Evolutionary conservation across 2,113 vertebrate genomes (phyloP).

Genomic region (Pungitius pungitius): DNA sequence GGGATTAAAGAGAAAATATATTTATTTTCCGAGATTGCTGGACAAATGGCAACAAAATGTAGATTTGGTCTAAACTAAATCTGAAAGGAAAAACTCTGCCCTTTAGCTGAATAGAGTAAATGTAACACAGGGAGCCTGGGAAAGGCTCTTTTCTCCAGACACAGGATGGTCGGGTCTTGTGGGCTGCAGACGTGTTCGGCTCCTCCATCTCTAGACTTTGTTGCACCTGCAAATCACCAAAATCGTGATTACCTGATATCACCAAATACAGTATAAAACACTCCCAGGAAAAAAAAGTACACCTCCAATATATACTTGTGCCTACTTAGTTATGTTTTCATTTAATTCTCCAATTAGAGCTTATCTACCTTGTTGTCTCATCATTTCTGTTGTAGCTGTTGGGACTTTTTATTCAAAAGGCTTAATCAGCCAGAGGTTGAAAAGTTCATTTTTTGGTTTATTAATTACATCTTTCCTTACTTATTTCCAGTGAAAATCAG

Average conservation of each 20-base stretch:
- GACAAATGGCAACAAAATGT: no score
- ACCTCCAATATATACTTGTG: background rate
- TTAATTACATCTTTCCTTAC: background rate
- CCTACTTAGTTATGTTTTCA: background rate
- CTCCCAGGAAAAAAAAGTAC: background rate
- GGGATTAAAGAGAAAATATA: background rate
- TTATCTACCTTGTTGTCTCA: background rate
- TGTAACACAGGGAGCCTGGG: no score
- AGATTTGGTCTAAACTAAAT: no score
- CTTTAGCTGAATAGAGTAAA: no score
- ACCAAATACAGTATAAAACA: background rate
- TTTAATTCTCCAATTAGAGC: background rate
- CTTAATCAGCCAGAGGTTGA: background rate
- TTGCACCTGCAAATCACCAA: background rate
- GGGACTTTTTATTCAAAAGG: background rate
- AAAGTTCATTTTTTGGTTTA: background rate
- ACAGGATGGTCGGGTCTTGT: no score
- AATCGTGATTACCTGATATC: background rate
- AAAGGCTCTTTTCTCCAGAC: no score
- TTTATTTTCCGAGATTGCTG: no score
- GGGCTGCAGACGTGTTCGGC: no score
- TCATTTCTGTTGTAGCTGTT: no score
- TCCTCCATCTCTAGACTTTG: background rate
- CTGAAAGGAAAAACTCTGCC: no score
- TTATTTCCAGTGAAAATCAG: slow-evolving; percentile 11